A percentile compares a stretch with the other conserved stretches of the same genome.
These are phyloP conservation scores for Silurus meridionalis DNA, from an alignment of 2,113 vertebrate genomes.

Conservation along the genomic window DNA sequence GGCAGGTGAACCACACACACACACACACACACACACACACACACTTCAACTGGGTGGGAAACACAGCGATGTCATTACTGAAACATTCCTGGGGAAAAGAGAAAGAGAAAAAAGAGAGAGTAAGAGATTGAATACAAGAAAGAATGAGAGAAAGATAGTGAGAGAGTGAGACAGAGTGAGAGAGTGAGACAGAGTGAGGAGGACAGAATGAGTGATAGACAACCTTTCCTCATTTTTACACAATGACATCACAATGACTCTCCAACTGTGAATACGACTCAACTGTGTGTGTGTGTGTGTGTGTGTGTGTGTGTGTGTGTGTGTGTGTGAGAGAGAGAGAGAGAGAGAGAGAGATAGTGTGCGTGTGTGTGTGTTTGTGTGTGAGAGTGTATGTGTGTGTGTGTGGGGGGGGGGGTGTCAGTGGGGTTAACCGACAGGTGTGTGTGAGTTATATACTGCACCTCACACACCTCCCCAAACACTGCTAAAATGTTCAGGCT, in stretches of 20 bases:
- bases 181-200: background rate
- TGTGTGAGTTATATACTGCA: background rate
- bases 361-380: no score
- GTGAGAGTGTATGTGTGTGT: background rate
- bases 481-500: background rate
- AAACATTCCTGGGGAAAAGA: conserved; percentile 34
- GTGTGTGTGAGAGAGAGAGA: background rate
- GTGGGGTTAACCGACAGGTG: background rate
- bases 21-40: background rate
- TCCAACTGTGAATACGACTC: no score
- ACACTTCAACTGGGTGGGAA: conserved; percentile 22
- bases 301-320: background rate
- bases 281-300: background rate
- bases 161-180: background rate
- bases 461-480: background rate
- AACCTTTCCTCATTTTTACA: no score
- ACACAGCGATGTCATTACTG: conserved; percentile 35
- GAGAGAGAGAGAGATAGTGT: no score
- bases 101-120: background rate
- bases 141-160: conserved; percentile 36
- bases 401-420: no score
- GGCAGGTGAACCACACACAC: conserved; percentile 4
- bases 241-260: no score
- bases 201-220: no score
- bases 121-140: conserved; percentile 28